These are phyloP conservation scores for Hydrotaea diabolus DNA, from an alignment of 2,888 invertebrate genomes.

Conservation along the genomic window DNA sequence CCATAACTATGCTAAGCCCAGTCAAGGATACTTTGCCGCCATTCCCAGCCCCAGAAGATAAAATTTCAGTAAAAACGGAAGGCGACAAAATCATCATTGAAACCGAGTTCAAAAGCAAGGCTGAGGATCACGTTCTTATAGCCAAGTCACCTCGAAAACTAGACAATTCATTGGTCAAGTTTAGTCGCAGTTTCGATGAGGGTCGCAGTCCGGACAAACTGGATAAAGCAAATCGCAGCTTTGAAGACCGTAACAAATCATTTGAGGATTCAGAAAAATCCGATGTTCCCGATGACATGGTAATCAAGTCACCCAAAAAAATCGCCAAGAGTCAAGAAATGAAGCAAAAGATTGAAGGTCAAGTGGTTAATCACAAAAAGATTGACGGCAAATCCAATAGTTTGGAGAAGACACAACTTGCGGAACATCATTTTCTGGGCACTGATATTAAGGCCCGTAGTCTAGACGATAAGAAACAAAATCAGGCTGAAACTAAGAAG, in stretches of 20 bases:
- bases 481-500: constrained; percentile 75
- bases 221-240: constrained; percentile 84
- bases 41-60: constrained; percentile 88
- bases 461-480: constrained; percentile 83
- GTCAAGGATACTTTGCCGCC: constrained; percentile 87
- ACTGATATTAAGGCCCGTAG: constrained; percentile 86
- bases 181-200: constrained; percentile 85
- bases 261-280: constrained; percentile 85
- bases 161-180: constrained; percentile 84
- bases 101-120: constrained; percentile 88
- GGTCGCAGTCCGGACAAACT: constrained; percentile 83
- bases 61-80: constrained; percentile 87
- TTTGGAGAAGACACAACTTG: constrained; percentile 84
- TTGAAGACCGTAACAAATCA: constrained; percentile 85
- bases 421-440: constrained; percentile 83
- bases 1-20: constrained; percentile 87
- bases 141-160: constrained; percentile 88
- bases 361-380: constrained; percentile 84
- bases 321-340: constrained; percentile 84
- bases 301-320: constrained; percentile 84
- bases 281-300: constrained; percentile 80
- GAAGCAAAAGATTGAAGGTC: constrained; percentile 85
- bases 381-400: constrained; percentile 85
- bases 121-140: constrained; percentile 88
- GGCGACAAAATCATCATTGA: constrained; percentile 87